These are phyloP conservation scores for Nemotelus nigrinus DNA, from an alignment of 2,888 invertebrate genomes.

Conservation along the genomic window DNA sequence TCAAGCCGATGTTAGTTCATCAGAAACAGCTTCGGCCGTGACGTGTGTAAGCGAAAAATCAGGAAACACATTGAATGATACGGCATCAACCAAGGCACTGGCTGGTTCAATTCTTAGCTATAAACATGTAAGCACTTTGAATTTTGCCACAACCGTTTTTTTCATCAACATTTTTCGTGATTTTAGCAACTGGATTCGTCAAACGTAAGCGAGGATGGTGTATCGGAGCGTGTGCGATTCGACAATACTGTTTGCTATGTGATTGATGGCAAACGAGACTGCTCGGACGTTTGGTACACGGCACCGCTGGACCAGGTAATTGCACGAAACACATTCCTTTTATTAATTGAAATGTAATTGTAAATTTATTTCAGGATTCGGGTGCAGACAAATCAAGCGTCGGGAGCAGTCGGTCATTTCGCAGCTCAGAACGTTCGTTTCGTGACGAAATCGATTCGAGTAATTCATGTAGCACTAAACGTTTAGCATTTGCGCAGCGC, in stretches of 20 bases:
- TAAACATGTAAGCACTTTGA: slow-evolving; percentile 65
- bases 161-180: slow-evolving; percentile 47
- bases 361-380: slow-evolving; percentile 51
- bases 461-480: slow-evolving; percentile 53
- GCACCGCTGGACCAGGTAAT: slow-evolving; percentile 56
- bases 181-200: slow-evolving; percentile 64
- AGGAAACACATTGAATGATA: slow-evolving; percentile 63
- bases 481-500: slow-evolving; percentile 53
- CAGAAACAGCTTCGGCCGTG: slow-evolving; percentile 71
- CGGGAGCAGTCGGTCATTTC: slow-evolving; percentile 56
- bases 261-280: slow-evolving; percentile 54
- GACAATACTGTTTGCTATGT: slow-evolving; percentile 70
- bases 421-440: slow-evolving; percentile 55
- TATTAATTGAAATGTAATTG: slow-evolving; percentile 13
- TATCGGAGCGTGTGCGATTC: slow-evolving; percentile 73
- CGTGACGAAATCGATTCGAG: slow-evolving; percentile 55
- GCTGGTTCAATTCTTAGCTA: slow-evolving; percentile 80
- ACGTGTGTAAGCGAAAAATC: slow-evolving; percentile 76
- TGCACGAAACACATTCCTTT: background rate
- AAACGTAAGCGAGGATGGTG: slow-evolving; percentile 65
- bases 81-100: slow-evolving; percentile 78
- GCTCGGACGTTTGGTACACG: slow-evolving; percentile 55
- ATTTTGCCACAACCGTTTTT: slow-evolving; percentile 31
- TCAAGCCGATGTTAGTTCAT: slow-evolving; percentile 75
- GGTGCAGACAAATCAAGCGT: slow-evolving; percentile 56